phyloP scores from a whole-genome alignment of 2,797 vertebrate genomes.

The Argentina silus region DNA sequence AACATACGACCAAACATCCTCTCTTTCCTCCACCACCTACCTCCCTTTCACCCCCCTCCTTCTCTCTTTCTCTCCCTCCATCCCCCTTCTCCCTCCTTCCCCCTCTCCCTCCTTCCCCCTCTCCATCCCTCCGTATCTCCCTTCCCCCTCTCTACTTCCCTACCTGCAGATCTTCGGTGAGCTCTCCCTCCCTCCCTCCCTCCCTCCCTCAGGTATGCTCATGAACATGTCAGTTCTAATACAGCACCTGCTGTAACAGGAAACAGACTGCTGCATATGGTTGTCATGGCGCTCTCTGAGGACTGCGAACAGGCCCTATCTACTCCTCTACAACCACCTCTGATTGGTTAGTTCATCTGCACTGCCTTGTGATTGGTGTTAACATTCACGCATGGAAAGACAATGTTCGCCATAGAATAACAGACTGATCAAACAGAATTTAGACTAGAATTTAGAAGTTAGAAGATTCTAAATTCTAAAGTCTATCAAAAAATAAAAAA shows the following conservation, averaged over 20 bases:
- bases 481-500: too few species aligned
- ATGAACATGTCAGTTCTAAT: slow-evolving; percentile 54
- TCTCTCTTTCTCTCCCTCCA: not conserved
- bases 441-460: too few species aligned
- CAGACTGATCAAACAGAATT: not conserved
- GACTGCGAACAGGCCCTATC: slow-evolving; percentile 25
- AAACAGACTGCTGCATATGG: slow-evolving; percentile 36
- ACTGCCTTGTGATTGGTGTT: slow-evolving; percentile 12
- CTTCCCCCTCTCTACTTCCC: not conserved
- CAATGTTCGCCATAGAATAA: not conserved
- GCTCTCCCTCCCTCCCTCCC: not conserved
- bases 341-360: not conserved
- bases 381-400: slow-evolving; percentile 15
- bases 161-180: too few species aligned
- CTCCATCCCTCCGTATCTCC: too few species aligned
- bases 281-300: slow-evolving; percentile 41
- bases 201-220: slow-evolving; percentile 29
- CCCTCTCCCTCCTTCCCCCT: slow-evolving; percentile 3
- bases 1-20: not conserved
- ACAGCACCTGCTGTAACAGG: slow-evolving; percentile 42
- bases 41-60: not conserved
- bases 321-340: slow-evolving; percentile 19
- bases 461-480: too few species aligned
- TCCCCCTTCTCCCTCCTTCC: not conserved
- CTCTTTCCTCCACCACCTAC: too few species aligned